phyloP scores from a whole-genome alignment of 2,888 invertebrate species.

The Coleophora deauratella region DNA sequence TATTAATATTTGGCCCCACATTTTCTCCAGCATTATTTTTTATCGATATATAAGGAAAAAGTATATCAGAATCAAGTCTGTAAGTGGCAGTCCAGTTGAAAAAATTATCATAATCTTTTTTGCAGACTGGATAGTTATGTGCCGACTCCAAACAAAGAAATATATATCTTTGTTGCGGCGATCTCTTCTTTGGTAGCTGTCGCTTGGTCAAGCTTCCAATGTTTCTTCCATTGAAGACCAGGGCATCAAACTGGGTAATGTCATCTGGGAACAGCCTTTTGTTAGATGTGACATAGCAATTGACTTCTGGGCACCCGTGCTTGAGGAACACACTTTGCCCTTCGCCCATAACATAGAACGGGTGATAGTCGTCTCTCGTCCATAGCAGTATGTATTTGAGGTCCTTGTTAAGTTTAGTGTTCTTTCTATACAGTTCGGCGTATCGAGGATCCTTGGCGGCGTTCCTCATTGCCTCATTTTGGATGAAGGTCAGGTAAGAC shows the following conservation, averaged over 20 bases:
- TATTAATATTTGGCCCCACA: constrained; percentile 42
- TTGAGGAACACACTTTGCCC: constrained; percentile 46
- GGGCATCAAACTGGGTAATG: constrained; percentile 42
- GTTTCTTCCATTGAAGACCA: constrained; percentile 49
- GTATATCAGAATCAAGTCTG: constrained; percentile 53
- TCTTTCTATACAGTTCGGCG: constrained; percentile 43
- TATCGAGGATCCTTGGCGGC: constrained; percentile 42
- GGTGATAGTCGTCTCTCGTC: constrained; percentile 38
- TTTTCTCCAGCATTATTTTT: constrained; percentile 32
- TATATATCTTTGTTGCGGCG: constrained; percentile 49
- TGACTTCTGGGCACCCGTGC: constrained; percentile 44
- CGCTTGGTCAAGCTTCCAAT: constrained; percentile 1
- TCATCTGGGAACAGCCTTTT: constrained; percentile 35
- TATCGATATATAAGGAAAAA: constrained; percentile 43
- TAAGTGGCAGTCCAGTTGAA: constrained; percentile 66
- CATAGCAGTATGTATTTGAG: constrained; percentile 52
- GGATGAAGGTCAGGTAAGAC: neutral
- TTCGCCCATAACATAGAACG: constrained; percentile 36
- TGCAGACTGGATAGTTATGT: constrained; percentile 48
- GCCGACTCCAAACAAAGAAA: constrained; percentile 57
- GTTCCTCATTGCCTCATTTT: constrained; percentile 38
- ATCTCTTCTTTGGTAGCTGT: constrained; percentile 33
- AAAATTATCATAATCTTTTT: constrained; percentile 37
- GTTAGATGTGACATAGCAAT: constrained; percentile 48
- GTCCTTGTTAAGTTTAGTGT: constrained; percentile 24